Evolutionary conservation across 2,113 vertebrate genomes (phyloP).

Genomic region (Crotalus helleri): DNA sequence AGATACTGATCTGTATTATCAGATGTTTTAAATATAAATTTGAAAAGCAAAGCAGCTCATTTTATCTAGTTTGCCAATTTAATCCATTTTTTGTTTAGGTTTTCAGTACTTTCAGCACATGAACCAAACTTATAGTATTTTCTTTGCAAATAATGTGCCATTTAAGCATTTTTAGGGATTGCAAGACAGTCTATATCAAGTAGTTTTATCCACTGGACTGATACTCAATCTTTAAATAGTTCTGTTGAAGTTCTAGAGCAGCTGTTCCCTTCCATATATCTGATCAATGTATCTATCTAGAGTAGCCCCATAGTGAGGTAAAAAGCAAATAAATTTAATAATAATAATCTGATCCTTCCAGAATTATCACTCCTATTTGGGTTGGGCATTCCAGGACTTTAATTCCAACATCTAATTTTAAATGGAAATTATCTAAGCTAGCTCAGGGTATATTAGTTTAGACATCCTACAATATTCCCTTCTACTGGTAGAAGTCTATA

Average conservation of each 20-base stretch:
- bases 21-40: neutral
- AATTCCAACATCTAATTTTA: neutral
- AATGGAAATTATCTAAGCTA: neutral
- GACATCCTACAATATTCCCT: neutral
- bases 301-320: neutral
- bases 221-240: neutral
- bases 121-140: neutral
- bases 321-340: neutral
- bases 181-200: neutral
- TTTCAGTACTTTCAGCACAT: neutral
- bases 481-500: neutral
- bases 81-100: neutral
- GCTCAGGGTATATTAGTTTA: neutral
- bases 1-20: neutral
- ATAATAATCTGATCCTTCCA: neutral
- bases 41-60: neutral
- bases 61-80: neutral
- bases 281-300: neutral
- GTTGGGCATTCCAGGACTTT: neutral
- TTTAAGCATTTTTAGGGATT: neutral
- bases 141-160: constrained; percentile 2
- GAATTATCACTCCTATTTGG: neutral
- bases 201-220: neutral
- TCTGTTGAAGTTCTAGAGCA: neutral
- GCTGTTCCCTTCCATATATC: neutral